These are phyloP conservation scores for Zoanthus gigantus DNA, from an alignment of 92 coral and sea anemone species.

Conservation along the genomic window DNA sequence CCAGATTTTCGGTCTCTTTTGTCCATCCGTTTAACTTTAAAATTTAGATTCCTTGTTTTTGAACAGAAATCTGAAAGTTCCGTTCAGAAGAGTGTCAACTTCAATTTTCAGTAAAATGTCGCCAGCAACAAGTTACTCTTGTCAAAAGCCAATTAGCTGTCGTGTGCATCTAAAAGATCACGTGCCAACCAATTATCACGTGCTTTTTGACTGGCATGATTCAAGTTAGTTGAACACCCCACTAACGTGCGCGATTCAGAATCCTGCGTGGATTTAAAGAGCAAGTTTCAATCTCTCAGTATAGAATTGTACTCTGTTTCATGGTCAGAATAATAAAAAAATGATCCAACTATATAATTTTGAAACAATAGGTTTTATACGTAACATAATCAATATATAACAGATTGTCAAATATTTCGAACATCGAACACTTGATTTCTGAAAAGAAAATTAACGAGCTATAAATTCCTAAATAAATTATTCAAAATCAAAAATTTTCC, in stretches of 20 bases:
- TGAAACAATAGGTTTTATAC: neutral
- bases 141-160: no score
- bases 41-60: neutral
- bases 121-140: slow-evolving; percentile 16
- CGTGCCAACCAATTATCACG: no score
- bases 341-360: neutral
- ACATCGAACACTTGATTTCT: neutral
- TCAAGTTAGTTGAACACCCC: no score
- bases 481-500: neutral
- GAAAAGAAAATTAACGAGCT: neutral
- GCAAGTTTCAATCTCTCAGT: neutral
- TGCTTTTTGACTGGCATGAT: no score
- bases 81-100: neutral
- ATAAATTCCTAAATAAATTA: slow-evolving; percentile 20
- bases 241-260: no score
- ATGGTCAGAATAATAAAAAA: neutral
- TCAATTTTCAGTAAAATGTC: neutral
- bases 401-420: neutral
- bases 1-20: neutral
- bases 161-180: no score
- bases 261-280: neutral
- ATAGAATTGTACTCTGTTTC: neutral
- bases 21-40: neutral
- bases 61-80: neutral
- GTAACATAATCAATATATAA: neutral